phyloP scores from a whole-genome alignment of 2,888 invertebrate genomes.

The Lasioglossum marginatum region DNA sequence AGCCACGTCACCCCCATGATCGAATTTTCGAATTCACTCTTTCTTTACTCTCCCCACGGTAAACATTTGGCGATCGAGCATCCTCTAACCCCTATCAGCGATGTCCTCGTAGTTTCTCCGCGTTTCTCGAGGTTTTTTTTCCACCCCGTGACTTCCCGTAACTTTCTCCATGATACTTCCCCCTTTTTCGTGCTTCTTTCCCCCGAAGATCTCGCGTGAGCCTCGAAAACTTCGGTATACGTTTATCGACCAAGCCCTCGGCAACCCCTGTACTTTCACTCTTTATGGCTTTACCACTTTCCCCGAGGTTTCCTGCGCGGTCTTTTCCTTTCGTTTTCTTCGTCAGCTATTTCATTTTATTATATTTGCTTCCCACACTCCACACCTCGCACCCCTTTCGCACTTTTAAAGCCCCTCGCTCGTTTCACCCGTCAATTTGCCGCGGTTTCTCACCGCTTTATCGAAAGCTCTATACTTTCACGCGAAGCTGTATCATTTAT shows the following conservation, averaged over 20 bases:
- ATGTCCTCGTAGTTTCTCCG: background rate
- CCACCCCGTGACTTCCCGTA: background rate
- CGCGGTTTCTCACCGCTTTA: background rate
- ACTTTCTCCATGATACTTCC: background rate
- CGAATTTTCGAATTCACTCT: background rate
- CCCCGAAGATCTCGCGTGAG: background rate
- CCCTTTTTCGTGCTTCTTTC: background rate
- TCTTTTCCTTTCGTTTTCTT: conserved; percentile 1
- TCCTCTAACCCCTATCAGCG: background rate
- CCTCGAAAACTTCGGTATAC: background rate
- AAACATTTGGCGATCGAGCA: background rate
- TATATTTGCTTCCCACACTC: background rate
- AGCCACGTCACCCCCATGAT: background rate
- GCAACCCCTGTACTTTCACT: conserved; percentile 5
- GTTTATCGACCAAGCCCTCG: background rate
- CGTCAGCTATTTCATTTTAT: conserved; percentile 11
- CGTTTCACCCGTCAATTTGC: background rate
- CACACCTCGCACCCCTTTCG: background rate
- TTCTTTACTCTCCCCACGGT: background rate
- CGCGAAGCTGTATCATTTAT: background rate
- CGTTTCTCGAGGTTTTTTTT: background rate
- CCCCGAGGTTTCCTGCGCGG: background rate
- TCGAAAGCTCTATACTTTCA: background rate
- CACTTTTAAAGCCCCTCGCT: background rate
- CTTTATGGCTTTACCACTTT: conserved; percentile 11